Conservation (phyloP, 2,113 vertebrate species). For the Sylvicapra grimmia region DNA sequence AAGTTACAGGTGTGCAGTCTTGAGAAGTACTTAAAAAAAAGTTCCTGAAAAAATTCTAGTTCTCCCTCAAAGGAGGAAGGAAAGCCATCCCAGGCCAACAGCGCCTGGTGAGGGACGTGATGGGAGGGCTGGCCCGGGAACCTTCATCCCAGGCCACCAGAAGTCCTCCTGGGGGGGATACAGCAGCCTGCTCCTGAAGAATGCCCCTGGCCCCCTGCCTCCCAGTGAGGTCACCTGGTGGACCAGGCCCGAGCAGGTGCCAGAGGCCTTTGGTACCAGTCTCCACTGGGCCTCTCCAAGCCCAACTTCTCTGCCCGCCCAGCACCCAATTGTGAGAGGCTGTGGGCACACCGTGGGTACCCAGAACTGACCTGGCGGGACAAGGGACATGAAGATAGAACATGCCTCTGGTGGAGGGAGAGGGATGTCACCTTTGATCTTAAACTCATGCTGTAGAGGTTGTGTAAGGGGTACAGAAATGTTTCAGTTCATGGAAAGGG, state of each 20-base stretch:
- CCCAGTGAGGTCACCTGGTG: neutral
- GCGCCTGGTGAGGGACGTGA: accelerated
- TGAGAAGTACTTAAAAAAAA: neutral
- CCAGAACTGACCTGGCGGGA: neutral
- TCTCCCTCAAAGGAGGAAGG: neutral
- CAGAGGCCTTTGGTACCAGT: neutral
- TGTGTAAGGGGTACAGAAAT: neutral
- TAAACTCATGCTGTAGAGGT: neutral
- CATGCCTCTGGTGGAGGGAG: too few species aligned
- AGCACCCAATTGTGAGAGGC: neutral
- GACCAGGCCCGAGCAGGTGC: neutral
- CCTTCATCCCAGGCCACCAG: neutral
- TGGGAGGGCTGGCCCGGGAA: too few species aligned
- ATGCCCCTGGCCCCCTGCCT: accelerated
- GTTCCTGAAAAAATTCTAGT: neutral
- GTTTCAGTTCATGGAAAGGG: neutral
- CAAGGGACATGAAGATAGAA: neutral
- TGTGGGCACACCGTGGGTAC: neutral
- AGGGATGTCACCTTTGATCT: neutral
- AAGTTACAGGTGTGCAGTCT: neutral
- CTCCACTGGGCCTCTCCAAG: neutral
- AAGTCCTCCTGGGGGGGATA: too few species aligned
- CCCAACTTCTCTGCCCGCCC: neutral
- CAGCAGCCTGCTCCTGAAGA: neutral
- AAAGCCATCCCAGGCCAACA: neutral